phyloP scores from a whole-genome alignment of 92 coral and sea anemone species.

The Siderastrea siderea region DNA sequence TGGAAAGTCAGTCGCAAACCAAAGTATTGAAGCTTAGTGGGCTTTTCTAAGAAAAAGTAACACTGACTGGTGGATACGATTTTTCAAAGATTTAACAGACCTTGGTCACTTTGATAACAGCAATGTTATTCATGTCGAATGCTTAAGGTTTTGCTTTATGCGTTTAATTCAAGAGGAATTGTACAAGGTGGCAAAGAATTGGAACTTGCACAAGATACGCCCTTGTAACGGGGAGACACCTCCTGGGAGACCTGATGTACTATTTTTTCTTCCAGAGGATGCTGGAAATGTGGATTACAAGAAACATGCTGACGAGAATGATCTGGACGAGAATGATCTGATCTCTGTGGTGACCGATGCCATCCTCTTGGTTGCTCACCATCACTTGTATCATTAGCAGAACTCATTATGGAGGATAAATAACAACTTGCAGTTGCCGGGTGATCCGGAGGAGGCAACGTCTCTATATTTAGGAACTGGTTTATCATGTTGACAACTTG shows the following conservation, averaged over 20 bases:
- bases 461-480: conserved; percentile 21
- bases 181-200: conserved; percentile 38
- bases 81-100: conserved; percentile 39
- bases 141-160: conserved; percentile 60
- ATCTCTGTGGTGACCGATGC: not conserved
- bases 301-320: not conserved
- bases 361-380: conserved; percentile 14
- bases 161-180: conserved; percentile 37
- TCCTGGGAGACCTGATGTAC: conserved; percentile 45
- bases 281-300: not conserved
- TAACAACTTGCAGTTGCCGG: conserved; percentile 9
- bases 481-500: not conserved
- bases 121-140: conserved; percentile 41
- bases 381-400: conserved; percentile 13
- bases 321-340: not conserved
- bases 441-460: conserved; percentile 24
- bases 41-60: conserved; percentile 11
- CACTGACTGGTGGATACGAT: no score
- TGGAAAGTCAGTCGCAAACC: no score
- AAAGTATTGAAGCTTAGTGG: no score
- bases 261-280: conserved; percentile 16
- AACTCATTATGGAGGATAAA: conserved; percentile 36
- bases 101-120: conserved; percentile 3
- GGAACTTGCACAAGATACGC: conserved; percentile 51
- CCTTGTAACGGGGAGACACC: conserved; percentile 30